Base-by-base conservation (phyloP, 2,113 vertebrate species). In the Sylvilagus bachmani region DNA sequence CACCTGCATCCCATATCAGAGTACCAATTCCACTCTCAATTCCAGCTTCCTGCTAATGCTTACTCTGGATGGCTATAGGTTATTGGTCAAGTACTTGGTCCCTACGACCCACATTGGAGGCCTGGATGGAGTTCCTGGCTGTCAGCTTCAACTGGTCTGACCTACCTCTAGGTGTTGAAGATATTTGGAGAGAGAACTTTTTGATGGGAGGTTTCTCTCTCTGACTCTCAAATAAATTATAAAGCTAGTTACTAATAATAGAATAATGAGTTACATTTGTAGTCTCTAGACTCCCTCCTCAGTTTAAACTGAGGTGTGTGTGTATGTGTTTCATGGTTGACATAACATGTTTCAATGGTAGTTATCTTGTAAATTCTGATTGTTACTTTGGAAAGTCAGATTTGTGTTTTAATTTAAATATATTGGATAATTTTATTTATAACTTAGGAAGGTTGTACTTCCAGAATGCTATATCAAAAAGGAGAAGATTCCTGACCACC, bases 401-500 rank as follows among this genome's bases (percentile, higher is more conserved):
- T 83, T 78, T 61, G 17, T 96, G 31, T 55, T 86, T 90, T 95
- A 71, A 77, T n/a, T 27, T 13, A 29, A 71, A 61, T 89, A n/a
- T 17, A 33, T 87, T 61, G 82, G 27, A 71, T 88, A 88, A 77
- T 89, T 89, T 82, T 67, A 82, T 0, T 71, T 89, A 38, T n/a
- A 70, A 64, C 53, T 53, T 83, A 90, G 62, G 55, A 17, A 66
- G 61, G 38, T 44, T 44, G 38, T 49, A 78, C 11, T 79, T 94
- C 24, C 86, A 73, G 51, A 96, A 91, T 75, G 53, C 55, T 95
- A 19, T 36, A 66, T 96, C 75, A 79, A 86, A 93, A 79, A 33
- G 44, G 79, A 92, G 74, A 85, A 90, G 74, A 83, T 88, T 94
- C 77, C 64, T 93, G 70, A 95, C 79, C 27, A 55, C 66, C 33